Percentiles rank a stretch among this genome's conserved stretches.
Conservation (phyloP, 2,888 invertebrate genomes). For the Apodemia mormo region DNA sequence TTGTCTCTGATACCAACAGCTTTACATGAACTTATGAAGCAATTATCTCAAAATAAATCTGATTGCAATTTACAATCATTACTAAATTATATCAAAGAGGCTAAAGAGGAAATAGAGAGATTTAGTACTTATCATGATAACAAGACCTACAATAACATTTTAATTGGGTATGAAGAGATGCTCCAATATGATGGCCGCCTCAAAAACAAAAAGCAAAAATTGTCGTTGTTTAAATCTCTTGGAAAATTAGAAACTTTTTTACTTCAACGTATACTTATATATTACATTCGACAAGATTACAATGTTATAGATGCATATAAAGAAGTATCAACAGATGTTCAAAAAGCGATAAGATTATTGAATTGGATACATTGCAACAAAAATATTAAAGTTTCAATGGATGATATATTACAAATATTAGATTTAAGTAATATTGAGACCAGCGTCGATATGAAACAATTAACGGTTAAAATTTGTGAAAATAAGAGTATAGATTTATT, state of each 20-base stretch:
- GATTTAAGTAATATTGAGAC: background rate
- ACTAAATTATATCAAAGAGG: conserved; percentile 15
- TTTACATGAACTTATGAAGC: background rate
- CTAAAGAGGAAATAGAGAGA: background rate
- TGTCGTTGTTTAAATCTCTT: conserved; percentile 6
- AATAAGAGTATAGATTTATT: background rate
- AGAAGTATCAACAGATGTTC: conserved; percentile 3
- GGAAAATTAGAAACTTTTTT: conserved; percentile 3
- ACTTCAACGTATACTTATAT: conserved; percentile 14
- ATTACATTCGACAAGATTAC: conserved; percentile 19
- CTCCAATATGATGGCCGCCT: conserved; percentile 3
- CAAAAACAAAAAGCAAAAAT: background rate
- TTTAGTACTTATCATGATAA: conserved; percentile 15
- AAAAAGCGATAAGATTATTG: background rate
- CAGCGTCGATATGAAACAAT: background rate
- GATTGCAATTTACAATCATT: background rate
- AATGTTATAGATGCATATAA: conserved; percentile 16
- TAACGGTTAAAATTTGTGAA: background rate
- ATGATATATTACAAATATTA: conserved; percentile 18
- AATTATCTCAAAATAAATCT: background rate
- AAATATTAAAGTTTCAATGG: background rate
- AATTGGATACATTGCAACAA: conserved; percentile 3
- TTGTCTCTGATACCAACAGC: background rate
- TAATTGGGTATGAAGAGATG: conserved; percentile 21
- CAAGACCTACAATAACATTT: conserved; percentile 16